phyloP scores from a whole-genome alignment of 2,888 invertebrate species.

The Tipula unca region DNA sequence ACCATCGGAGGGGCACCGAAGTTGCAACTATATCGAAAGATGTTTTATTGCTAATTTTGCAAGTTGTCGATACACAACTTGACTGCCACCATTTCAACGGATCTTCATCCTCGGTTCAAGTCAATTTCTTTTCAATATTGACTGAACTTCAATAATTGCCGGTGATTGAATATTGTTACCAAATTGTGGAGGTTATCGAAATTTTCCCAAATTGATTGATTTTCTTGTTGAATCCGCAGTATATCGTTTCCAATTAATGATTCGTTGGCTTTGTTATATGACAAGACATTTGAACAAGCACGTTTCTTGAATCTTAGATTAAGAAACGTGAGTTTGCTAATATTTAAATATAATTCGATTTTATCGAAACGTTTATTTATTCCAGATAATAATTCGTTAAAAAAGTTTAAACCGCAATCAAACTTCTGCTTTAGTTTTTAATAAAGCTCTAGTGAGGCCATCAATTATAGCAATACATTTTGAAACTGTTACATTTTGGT shows the following conservation, averaged over 20 bases:
- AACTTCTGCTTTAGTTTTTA: background rate
- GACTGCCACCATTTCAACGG: too few relatives aligned
- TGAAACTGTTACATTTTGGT: too few relatives aligned
- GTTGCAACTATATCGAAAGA: background rate
- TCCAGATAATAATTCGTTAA: background rate
- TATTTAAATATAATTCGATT: background rate
- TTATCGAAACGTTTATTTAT: background rate
- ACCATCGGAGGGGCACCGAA: constrained; percentile 14
- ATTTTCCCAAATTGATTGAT: background rate
- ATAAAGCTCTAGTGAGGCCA: too few relatives aligned
- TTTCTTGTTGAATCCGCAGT: background rate
- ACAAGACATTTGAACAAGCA: background rate
- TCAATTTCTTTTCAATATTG: background rate
- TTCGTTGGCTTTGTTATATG: background rate
- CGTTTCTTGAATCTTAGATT: background rate
- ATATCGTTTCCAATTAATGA: background rate
- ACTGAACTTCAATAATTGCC: background rate
- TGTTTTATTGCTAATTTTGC: too few relatives aligned
- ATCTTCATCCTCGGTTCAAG: constrained; percentile 25
- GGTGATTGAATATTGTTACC: background rate
- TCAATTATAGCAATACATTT: too few relatives aligned
- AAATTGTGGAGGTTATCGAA: background rate
- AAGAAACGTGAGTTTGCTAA: background rate
- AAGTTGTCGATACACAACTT: background rate
- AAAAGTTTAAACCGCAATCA: background rate